Conservation (phyloP, 2,113 vertebrate genomes). For the Chinchilla lanigera region DNA sequence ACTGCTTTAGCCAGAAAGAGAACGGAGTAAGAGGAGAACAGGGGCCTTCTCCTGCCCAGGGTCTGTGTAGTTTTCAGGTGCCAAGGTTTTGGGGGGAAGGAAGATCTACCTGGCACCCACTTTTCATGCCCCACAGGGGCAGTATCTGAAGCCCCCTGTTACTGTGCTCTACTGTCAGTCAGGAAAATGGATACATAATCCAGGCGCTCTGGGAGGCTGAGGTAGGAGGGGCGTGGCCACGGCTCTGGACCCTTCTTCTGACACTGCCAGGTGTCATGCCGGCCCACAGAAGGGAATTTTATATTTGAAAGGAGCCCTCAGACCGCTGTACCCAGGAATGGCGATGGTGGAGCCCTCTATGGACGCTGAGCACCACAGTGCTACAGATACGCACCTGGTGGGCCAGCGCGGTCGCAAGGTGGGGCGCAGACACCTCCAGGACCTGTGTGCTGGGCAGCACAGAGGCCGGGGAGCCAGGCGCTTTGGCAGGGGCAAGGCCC, state of each 20-base stretch:
- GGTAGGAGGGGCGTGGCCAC: not conserved
- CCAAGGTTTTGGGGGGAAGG: fast-evolving
- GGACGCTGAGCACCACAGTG: not conserved
- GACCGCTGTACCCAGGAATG: not conserved
- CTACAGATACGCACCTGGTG: not conserved
- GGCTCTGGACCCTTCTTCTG: not conserved
- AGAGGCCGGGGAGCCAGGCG: fast-evolving
- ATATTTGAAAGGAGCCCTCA: not conserved
- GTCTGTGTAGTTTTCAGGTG: no score
- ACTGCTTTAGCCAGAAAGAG: not conserved
- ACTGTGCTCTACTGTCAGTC: not conserved
- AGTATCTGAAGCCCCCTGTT: not conserved
- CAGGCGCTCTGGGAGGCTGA: not conserved
- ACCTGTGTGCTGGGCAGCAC: fast-evolving
- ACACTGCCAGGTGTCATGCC: no score
- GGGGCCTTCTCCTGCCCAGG: not conserved
- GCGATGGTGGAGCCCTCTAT: not conserved
- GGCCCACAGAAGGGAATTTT: not conserved
- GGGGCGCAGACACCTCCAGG: fast-evolving
- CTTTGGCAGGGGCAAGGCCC: not conserved
- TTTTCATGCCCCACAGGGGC: no score
- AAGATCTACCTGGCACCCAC: not conserved
- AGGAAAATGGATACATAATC: not conserved
- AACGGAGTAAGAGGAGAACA: not conserved
- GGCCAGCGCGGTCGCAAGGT: no score